phyloP scores from a whole-genome alignment of 1,140 invertebrate genomes.

The Apolygus lucorum region DNA sequence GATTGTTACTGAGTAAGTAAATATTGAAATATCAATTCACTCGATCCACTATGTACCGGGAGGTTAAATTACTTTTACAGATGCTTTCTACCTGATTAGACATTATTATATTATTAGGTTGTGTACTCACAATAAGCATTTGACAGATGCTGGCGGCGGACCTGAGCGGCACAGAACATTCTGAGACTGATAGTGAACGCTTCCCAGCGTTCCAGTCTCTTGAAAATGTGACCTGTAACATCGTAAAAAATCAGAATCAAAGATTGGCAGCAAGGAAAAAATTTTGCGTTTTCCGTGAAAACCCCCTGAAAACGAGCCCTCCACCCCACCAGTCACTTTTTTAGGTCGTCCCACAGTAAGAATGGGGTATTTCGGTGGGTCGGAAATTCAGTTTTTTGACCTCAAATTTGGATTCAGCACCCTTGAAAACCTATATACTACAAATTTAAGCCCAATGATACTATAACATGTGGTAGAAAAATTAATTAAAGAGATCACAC shows the following conservation, averaged over 20 bases:
- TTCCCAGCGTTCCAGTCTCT: slow-evolving; percentile 8
- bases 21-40: not conserved
- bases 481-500: too few relatives aligned
- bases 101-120: not conserved
- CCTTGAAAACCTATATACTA: too few relatives aligned
- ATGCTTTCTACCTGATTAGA: not conserved
- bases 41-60: not conserved
- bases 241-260: too few relatives aligned
- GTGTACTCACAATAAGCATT: not conserved
- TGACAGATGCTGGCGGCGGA: not conserved
- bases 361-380: too few relatives aligned
- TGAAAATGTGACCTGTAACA: slow-evolving; percentile 2
- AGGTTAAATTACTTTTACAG: not conserved
- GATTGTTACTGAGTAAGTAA: not conserved
- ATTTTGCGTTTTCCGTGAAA: too few relatives aligned
- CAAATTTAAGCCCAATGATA: too few relatives aligned
- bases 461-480: too few relatives aligned
- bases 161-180: not conserved
- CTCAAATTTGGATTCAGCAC: too few relatives aligned
- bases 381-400: too few relatives aligned
- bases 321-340: too few relatives aligned
- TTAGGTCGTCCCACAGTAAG: too few relatives aligned
- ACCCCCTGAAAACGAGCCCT: too few relatives aligned
- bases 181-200: not conserved
- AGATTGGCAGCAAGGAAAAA: not conserved